Percentiles rank a stretch among this genome's conserved stretches.
phyloP scores from a whole-genome alignment of 2,113 vertebrate genomes.

The Hiodon tergisus region DNA sequence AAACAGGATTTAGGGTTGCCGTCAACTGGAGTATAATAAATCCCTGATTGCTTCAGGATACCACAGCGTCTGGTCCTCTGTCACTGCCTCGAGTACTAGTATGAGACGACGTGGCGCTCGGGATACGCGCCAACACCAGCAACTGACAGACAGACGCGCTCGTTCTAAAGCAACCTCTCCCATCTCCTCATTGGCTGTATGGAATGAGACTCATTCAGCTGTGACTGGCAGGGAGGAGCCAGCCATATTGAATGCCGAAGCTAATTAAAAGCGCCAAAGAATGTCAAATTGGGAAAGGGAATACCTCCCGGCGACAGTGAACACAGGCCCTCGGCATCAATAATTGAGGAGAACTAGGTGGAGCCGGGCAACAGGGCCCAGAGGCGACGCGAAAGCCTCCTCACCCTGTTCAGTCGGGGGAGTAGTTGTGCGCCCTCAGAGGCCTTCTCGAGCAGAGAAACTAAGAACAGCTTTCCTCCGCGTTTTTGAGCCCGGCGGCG shows the following conservation, averaged over 20 bases:
- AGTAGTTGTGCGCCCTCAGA: neutral
- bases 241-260: conserved; percentile 2
- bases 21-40: neutral
- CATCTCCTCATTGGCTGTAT: neutral
- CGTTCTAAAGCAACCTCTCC: neutral
- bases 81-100: neutral
- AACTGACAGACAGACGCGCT: neutral
- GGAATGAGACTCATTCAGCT: neutral
- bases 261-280: conserved; percentile 55
- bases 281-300: conserved; percentile 55
- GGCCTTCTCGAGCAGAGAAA: too few relatives aligned
- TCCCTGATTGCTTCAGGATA: neutral
- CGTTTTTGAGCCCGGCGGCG: too few relatives aligned
- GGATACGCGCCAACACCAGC: too few relatives aligned
- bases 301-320: conserved; percentile 48
- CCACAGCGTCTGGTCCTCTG: neutral
- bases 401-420: neutral
- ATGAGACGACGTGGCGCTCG: too few relatives aligned
- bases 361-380: conserved; percentile 13
- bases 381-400: conserved; percentile 3
- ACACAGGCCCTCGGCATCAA: conserved; percentile 39
- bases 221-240: neutral
- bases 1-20: neutral
- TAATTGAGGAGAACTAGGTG: conserved; percentile 40
- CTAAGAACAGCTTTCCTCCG: too few relatives aligned